phyloP scores from a whole-genome alignment of 2,113 vertebrate genomes.

The Zootoca vivipara region DNA sequence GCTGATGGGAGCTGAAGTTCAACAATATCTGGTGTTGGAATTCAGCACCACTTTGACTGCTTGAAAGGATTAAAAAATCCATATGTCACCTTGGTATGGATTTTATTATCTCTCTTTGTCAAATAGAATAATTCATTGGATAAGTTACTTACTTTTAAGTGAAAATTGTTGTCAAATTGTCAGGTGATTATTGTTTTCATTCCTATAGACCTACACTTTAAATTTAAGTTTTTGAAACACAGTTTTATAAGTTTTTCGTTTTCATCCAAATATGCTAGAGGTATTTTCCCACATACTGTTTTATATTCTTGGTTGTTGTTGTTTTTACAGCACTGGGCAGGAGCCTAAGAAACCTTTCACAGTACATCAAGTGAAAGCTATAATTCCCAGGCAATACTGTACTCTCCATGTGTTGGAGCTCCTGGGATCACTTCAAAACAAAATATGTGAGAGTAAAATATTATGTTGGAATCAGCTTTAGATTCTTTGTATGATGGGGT shows the following conservation, averaged over 20 bases:
- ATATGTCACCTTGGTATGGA: slow-evolving; percentile 44
- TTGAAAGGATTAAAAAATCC: slow-evolving; percentile 60
- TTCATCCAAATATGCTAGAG: background rate
- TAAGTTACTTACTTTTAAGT: background rate
- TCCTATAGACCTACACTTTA: slow-evolving; percentile 15
- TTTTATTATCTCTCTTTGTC: background rate
- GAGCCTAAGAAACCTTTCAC: background rate
- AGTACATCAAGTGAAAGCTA: background rate
- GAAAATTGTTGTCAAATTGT: slow-evolving; percentile 35
- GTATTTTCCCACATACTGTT: background rate
- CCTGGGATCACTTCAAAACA: background rate
- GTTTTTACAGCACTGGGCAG: slow-evolving; percentile 6
- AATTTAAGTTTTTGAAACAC: background rate
- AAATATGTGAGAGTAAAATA: background rate
- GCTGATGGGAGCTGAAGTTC: no score
- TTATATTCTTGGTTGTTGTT: background rate
- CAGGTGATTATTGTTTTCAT: background rate
- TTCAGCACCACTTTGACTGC: no score
- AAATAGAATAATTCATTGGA: slow-evolving; percentile 53
- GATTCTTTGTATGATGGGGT: background rate
- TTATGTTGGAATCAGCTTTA: background rate
- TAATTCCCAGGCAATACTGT: background rate
- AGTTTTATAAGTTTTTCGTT: background rate
- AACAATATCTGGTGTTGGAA: no score
- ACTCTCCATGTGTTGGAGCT: background rate